phyloP scores from a whole-genome alignment of 2,888 invertebrate species.

The Acanthosepion pharaonis region DNA sequence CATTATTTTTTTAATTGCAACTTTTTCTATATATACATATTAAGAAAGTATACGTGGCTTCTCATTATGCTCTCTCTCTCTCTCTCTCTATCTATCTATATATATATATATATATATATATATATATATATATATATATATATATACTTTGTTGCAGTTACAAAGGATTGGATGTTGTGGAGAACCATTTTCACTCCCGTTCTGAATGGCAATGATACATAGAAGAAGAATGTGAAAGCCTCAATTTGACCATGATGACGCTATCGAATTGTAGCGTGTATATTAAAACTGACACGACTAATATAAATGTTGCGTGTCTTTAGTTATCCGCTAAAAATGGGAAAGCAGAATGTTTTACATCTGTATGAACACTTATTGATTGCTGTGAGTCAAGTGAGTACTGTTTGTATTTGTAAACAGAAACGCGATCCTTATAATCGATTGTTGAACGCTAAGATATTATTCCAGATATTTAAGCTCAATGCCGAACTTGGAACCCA shows the following conservation, averaged over 20 bases:
- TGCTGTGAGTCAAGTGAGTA: background rate
- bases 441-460: background rate
- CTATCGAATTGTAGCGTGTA: no score
- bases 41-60: no score
- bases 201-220: no score
- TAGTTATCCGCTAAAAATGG: background rate
- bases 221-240: no score
- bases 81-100: no score
- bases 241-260: no score
- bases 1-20: no score
- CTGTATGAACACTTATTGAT: background rate
- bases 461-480: background rate
- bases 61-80: no score
- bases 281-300: background rate
- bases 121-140: background rate
- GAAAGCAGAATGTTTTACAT: background rate
- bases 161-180: no score
- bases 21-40: no score
- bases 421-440: background rate
- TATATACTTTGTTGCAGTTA: background rate
- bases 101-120: background rate
- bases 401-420: conserved; percentile 15
- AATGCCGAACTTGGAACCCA: background rate
- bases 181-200: no score
- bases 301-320: background rate